Evolutionary conservation across 2,888 invertebrate species (phyloP).

Genomic region (Tipula vernalis): DNA sequence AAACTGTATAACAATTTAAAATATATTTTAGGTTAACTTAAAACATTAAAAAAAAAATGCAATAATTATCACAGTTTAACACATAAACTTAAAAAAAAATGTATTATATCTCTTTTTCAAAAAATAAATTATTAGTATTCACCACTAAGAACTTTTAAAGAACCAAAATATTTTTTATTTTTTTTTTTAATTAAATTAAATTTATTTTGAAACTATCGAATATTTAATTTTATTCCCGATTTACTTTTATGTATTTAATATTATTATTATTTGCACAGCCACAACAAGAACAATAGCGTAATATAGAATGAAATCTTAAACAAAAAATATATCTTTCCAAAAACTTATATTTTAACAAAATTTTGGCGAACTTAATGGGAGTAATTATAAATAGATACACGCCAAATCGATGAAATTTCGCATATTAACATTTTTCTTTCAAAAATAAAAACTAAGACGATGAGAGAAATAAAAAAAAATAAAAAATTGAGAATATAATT

Average conservation of each 20-base stretch:
- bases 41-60: background rate
- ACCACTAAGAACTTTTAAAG: background rate
- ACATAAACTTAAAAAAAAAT: background rate
- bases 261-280: constrained; percentile 6
- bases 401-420: constrained; percentile 12
- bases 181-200: background rate
- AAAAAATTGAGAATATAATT: background rate
- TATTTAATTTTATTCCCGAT: background rate
- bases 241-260: background rate
- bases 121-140: background rate
- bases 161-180: background rate
- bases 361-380: constrained; percentile 10
- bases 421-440: constrained; percentile 10
- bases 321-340: constrained; percentile 6
- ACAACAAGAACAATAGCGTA: constrained; percentile 6
- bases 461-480: constrained; percentile 4
- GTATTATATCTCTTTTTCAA: background rate
- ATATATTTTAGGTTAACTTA: background rate
- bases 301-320: background rate
- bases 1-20: background rate
- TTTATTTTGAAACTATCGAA: background rate
- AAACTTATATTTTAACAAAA: background rate
- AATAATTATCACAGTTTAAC: background rate
- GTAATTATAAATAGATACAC: constrained; percentile 11
- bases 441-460: constrained; percentile 1